Percentiles rank a stretch among this genome's conserved stretches.
Evolutionary conservation across 2,113 vertebrate genomes (phyloP).

Genomic region (Aspiorhynchus laticeps): DNA sequence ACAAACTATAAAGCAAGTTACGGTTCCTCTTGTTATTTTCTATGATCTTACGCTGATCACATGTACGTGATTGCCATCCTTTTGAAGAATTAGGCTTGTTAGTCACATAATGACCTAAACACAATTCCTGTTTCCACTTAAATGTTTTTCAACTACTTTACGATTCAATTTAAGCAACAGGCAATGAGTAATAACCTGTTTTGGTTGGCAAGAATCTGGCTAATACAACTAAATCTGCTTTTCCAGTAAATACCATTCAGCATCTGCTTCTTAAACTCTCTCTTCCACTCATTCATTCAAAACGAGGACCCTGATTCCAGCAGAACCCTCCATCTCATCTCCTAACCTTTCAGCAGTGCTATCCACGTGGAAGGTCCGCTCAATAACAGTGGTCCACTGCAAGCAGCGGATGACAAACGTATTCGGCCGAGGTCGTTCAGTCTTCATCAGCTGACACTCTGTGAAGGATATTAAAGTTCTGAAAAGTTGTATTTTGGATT

Average conservation of each 20-base stretch:
- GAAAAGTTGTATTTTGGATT: background rate
- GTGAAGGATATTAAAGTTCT: background rate
- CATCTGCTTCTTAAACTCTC: background rate
- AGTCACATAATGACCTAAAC: background rate
- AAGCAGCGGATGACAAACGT: slow-evolving; percentile 95
- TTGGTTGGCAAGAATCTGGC: background rate
- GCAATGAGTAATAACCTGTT: background rate
- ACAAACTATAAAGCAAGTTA: background rate
- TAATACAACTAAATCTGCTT: background rate
- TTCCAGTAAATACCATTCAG: background rate
- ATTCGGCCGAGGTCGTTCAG: slow-evolving; percentile 89
- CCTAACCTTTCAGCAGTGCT: slow-evolving; percentile 86
- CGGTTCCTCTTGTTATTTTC: background rate
- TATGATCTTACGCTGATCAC: background rate
- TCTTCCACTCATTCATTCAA: background rate
- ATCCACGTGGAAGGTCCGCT: slow-evolving; percentile 93
- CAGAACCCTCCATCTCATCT: background rate
- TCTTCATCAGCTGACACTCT: slow-evolving; percentile 87
- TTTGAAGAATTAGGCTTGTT: background rate
- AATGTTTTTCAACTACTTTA: background rate
- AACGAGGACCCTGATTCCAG: background rate
- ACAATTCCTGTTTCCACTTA: background rate
- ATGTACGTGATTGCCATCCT: background rate
- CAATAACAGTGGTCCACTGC: slow-evolving; percentile 95
- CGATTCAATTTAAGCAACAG: background rate